A percentile compares a stretch with the other conserved stretches of the same genome.
Evolutionary conservation across 2,888 invertebrate species (phyloP).

Genomic region (Ichneumoninae sp.): DNA sequence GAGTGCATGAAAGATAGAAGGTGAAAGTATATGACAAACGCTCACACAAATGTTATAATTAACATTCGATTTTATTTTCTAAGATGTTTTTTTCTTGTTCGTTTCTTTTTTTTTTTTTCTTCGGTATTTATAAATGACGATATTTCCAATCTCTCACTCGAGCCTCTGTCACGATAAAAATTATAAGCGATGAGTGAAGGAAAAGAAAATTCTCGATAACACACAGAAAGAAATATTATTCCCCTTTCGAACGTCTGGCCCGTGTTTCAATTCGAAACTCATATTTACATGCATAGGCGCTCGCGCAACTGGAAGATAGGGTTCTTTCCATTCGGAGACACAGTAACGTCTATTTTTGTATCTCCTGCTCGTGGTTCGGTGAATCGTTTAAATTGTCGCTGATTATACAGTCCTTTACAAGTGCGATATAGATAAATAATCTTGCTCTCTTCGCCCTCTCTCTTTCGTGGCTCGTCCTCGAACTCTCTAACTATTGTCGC

Average conservation of each 20-base stretch:
- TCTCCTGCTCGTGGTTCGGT: constrained; percentile 30
- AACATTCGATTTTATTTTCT: constrained; percentile 63
- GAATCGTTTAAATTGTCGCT: constrained; percentile 53
- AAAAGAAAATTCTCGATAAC: constrained; percentile 35
- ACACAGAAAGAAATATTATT: constrained; percentile 28
- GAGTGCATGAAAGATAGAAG: constrained; percentile 66
- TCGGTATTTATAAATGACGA: constrained; percentile 48
- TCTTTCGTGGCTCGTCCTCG: constrained; percentile 10
- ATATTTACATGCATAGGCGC: constrained; percentile 49
- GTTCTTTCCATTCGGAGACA: constrained; percentile 2
- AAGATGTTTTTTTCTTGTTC: constrained; percentile 41
- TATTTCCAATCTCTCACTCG: constrained; percentile 37
- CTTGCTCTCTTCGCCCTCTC: constrained; percentile 34
- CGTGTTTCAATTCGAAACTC: constrained; percentile 43
- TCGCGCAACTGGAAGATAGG: constrained; percentile 47
- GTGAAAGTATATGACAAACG: constrained; percentile 56
- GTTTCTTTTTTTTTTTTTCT: constrained; percentile 25
- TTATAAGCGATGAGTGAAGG: constrained; percentile 45
- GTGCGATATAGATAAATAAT: constrained; percentile 60
- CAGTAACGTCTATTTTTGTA: constrained; percentile 13
- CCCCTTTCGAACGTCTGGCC: constrained; percentile 23
- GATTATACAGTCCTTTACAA: constrained; percentile 61
- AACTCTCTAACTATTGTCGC: constrained; percentile 59
- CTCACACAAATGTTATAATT: constrained; percentile 42
- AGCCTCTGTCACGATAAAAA: constrained; percentile 41